These are phyloP conservation scores for Drosophila bunnanda DNA, from an alignment of 2,888 invertebrate genomes.

Conservation along the genomic window DNA sequence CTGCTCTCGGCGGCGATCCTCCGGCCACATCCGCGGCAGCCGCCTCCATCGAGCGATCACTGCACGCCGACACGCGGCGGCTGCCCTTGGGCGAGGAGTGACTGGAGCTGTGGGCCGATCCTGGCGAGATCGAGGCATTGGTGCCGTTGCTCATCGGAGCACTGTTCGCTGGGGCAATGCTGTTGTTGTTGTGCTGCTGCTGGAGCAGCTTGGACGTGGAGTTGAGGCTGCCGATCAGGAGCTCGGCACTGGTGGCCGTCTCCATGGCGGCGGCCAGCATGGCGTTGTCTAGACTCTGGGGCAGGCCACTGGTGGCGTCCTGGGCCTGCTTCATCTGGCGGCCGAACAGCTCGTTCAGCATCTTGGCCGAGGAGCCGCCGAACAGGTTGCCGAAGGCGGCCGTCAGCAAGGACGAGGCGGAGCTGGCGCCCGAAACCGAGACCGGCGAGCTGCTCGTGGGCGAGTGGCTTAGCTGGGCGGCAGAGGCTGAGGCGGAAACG, in stretches of 20 bases:
- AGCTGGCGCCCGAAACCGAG: slow-evolving; percentile 62
- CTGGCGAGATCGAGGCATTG: slow-evolving; percentile 61
- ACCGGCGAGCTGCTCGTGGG: slow-evolving; percentile 50
- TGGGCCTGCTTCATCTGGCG: slow-evolving; percentile 91
- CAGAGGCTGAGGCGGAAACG: slow-evolving; percentile 32
- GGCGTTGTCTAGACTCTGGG: slow-evolving; percentile 85
- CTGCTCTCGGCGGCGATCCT: slow-evolving; percentile 73
- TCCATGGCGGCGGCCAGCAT: slow-evolving; percentile 84
- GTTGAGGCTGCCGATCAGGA: slow-evolving; percentile 81
- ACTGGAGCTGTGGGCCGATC: slow-evolving; percentile 60
- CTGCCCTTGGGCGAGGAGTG: slow-evolving; percentile 61
- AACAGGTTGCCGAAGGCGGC: slow-evolving; percentile 87
- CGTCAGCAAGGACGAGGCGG: slow-evolving; percentile 78
- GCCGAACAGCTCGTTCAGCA: slow-evolving; percentile 95
- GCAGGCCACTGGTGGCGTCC: slow-evolving; percentile 86
- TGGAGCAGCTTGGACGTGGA: slow-evolving; percentile 76
- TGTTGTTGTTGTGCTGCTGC: slow-evolving; percentile 71
- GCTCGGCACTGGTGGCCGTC: slow-evolving; percentile 84
- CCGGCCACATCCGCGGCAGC: slow-evolving; percentile 81
- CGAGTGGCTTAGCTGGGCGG: slow-evolving; percentile 18
- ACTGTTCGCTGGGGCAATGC: slow-evolving; percentile 59
- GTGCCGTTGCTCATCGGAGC: slow-evolving; percentile 51
- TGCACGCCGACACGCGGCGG: slow-evolving; percentile 79
- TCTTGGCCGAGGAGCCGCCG: slow-evolving; percentile 92
- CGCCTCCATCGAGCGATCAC: slow-evolving; percentile 84